Conservation (phyloP, 2,113 vertebrate genomes). For the Ramphastos sulfuratus region DNA sequence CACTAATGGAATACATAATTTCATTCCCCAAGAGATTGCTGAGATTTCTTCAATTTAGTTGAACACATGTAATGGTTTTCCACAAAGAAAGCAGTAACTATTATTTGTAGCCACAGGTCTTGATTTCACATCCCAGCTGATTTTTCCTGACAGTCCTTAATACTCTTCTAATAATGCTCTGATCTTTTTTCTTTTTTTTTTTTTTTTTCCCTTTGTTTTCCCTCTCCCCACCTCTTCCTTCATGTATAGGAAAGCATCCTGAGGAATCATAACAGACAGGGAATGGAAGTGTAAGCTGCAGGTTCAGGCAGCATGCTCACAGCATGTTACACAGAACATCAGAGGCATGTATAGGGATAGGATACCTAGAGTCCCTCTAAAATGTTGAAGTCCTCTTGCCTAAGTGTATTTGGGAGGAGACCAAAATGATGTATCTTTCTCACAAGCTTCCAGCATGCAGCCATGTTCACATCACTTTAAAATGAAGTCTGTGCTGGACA, state of each 20-base stretch:
- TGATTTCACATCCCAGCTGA: neutral
- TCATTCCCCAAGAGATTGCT: neutral
- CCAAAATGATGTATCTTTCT: neutral
- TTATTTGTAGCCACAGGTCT: neutral
- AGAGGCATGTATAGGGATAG: too few relatives aligned
- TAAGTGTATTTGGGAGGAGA: neutral
- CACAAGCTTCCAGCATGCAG: neutral
- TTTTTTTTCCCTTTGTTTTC: too few relatives aligned
- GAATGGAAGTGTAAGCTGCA: neutral
- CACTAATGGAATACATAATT: neutral
- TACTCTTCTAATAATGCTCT: neutral
- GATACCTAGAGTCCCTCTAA: neutral
- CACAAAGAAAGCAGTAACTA: neutral
- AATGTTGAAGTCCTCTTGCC: neutral
- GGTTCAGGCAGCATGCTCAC: neutral
- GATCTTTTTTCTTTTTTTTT: too few relatives aligned
- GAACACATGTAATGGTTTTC: neutral
- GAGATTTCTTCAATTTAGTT: neutral
- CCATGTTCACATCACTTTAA: neutral
- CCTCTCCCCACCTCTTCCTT: neutral
- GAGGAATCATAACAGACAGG: neutral
- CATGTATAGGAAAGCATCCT: accelerated
- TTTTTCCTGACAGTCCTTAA: neutral
- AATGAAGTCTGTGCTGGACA: neutral
- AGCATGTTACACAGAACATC: neutral